Evolutionary conservation across 1,140 invertebrate genomes (phyloP).

Genomic region (Archivesica marissinica): DNA sequence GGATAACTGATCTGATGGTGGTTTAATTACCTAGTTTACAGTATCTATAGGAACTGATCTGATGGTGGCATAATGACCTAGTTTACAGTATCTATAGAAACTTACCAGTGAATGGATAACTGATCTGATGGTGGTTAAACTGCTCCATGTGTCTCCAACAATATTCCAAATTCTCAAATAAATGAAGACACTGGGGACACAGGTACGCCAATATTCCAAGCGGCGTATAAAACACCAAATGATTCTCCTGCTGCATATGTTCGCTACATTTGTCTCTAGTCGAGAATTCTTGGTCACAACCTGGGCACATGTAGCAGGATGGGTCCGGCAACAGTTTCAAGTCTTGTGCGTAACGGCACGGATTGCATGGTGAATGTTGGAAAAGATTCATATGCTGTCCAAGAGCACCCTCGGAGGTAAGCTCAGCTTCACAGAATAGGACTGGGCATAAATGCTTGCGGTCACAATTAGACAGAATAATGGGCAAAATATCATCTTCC

Average conservation of each 20-base stretch:
- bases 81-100: background rate
- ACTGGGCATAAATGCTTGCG: constrained; percentile 19
- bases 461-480: too few species aligned
- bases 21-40: too few species aligned
- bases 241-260: constrained; percentile 30
- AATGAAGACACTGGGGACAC: constrained; percentile 51
- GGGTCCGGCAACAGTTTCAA: constrained; percentile 30
- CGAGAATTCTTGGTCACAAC: constrained; percentile 37
- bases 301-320: constrained; percentile 33
- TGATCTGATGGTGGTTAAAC: background rate
- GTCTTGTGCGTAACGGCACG: background rate
- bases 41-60: too few species aligned
- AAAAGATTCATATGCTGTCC: constrained; percentile 59
- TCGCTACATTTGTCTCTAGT: background rate
- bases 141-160: constrained; percentile 30
- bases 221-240: constrained; percentile 32
- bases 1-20: too few species aligned
- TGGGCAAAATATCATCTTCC: too few species aligned
- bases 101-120: constrained; percentile 52
- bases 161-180: constrained; percentile 6
- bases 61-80: too few species aligned
- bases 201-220: constrained; percentile 22
- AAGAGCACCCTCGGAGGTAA: constrained; percentile 11
- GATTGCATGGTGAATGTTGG: constrained; percentile 57
- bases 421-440: constrained; percentile 45